These are phyloP conservation scores for Trematomus loennbergii DNA, from an alignment of 2,113 vertebrate species.

Conservation along the genomic window DNA sequence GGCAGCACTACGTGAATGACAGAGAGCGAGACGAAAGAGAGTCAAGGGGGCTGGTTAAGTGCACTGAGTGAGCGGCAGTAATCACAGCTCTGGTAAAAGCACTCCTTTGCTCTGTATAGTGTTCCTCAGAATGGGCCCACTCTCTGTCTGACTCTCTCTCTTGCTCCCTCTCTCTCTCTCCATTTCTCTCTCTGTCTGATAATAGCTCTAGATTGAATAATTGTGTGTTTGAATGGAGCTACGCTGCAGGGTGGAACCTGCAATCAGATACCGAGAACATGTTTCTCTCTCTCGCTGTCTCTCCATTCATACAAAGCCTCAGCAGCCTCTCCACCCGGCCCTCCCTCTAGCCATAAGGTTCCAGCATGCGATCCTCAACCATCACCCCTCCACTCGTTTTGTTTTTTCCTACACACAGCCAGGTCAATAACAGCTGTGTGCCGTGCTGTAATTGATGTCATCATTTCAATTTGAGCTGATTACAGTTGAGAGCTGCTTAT, in stretches of 20 bases:
- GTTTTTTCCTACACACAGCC: slow-evolving; percentile 2
- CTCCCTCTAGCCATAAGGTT: slow-evolving; percentile 57
- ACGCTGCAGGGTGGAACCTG: slow-evolving; percentile 81
- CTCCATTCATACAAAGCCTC: slow-evolving; percentile 77
- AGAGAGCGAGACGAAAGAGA: slow-evolving; percentile 65
- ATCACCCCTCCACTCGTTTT: slow-evolving; percentile 17
- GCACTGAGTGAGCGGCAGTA: slow-evolving; percentile 79
- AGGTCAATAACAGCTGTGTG: slow-evolving; percentile 83
- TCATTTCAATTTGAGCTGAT: slow-evolving; percentile 87
- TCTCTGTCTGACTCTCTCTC: slow-evolving; percentile 48
- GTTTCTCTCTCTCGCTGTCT: slow-evolving; percentile 49
- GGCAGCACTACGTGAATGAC: slow-evolving; percentile 73
- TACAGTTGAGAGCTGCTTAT: slow-evolving; percentile 83
- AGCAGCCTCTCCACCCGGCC: slow-evolving; percentile 60
- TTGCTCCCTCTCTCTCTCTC: slow-evolving; percentile 46
- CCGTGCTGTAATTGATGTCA: slow-evolving; percentile 85
- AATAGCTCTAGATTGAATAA: slow-evolving; percentile 86
- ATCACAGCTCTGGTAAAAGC: slow-evolving; percentile 84
- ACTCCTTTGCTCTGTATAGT: slow-evolving; percentile 73
- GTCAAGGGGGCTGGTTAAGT: slow-evolving; percentile 81
- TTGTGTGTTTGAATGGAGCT: slow-evolving; percentile 84
- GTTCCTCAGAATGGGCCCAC: slow-evolving; percentile 70
- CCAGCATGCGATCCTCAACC: slow-evolving; percentile 38
- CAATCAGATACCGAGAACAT: slow-evolving; percentile 80
- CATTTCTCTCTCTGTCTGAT: slow-evolving; percentile 76